Evolutionary conservation across 2,888 invertebrate genomes (phyloP).

Genomic region (Acanthacorydalis orientalis): DNA sequence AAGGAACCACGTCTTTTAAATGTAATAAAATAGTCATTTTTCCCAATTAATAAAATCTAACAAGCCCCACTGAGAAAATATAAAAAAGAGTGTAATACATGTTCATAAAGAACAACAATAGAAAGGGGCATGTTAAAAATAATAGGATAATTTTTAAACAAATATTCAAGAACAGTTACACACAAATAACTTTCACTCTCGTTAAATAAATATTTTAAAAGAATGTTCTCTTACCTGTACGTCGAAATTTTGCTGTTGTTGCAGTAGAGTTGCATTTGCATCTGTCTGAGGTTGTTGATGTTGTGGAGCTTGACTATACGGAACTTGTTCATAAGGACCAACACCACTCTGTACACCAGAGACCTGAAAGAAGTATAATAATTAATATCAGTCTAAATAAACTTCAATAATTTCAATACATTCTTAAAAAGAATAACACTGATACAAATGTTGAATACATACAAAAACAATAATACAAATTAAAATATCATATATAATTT

Average conservation of each 20-base stretch:
- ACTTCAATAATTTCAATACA: not conserved
- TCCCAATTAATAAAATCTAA: no score
- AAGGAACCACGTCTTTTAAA: no score
- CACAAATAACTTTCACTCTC: not conserved
- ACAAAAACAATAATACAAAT: no score
- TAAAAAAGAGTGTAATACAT: no score
- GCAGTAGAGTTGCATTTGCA: slow-evolving; percentile 26
- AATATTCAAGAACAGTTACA: not conserved
- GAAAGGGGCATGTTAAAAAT: no score
- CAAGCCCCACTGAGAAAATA: no score
- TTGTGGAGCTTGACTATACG: slow-evolving; percentile 16
- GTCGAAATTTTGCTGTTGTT: slow-evolving; percentile 54
- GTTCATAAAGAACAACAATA: no score
- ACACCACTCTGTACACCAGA: slow-evolving; percentile 5
- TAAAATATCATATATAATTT: no score
- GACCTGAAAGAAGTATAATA: slow-evolving; percentile 3
- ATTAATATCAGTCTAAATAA: not conserved
- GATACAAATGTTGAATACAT: no score
- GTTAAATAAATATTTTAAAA: not conserved
- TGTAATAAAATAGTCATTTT: no score
- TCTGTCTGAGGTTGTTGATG: slow-evolving; percentile 26
- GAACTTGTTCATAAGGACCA: slow-evolving; percentile 14
- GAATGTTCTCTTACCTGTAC: slow-evolving; percentile 47
- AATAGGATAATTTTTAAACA: no score
- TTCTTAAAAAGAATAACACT: not conserved